Evolutionary conservation across 2,113 vertebrate species (phyloP), one percentile per base, ranked within the genome.

Genomic region (Regulus satrapa): DNA sequence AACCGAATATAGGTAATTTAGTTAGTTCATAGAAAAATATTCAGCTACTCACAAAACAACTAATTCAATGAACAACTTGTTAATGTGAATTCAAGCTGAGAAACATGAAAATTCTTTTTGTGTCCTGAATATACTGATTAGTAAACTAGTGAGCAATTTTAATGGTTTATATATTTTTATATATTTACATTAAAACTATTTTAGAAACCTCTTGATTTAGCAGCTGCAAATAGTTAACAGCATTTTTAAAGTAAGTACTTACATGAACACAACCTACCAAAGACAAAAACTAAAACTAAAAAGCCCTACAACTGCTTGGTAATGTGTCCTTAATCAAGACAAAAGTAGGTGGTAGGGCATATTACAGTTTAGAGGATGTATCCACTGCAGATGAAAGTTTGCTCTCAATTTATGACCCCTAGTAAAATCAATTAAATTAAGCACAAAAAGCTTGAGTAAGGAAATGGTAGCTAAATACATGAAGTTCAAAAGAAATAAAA

Each of bases 341-440:
- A 87, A 18, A 88, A 89, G 69, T 71, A 78, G 31, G 68, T 89
- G 79, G 76, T 75, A 31, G 34, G 14, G 28, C 82, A 32, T 68
- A 67, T 91, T 95, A 78, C 41, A 78, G 61, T 78, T 92, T 89
- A 78, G 28, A 81, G 69, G 66, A 81, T 71, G 14, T 59, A 89
- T 78, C 56, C 34, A 75, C 16, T 84, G 45, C 74, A 94, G 66
- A 85, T 64, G 36, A 87, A 95, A 93, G 84, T 91, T 95, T 91
- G 49, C 18, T 91, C 34, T 85, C 73, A 82, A 75, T 91, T 87
- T 84, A 85, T 64, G 94, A 82, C 64, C 40, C n/a, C 61, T 80
- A 95, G 92, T 91, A 95, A 91, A 91, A 84, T 85, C 48, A 81
- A 75, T 63, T 67, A 89, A 56, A 87, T 78, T 52, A 87, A 81